phyloP scores from a whole-genome alignment of 2,888 invertebrate genomes.

The Drosophila subsilvestris region DNA sequence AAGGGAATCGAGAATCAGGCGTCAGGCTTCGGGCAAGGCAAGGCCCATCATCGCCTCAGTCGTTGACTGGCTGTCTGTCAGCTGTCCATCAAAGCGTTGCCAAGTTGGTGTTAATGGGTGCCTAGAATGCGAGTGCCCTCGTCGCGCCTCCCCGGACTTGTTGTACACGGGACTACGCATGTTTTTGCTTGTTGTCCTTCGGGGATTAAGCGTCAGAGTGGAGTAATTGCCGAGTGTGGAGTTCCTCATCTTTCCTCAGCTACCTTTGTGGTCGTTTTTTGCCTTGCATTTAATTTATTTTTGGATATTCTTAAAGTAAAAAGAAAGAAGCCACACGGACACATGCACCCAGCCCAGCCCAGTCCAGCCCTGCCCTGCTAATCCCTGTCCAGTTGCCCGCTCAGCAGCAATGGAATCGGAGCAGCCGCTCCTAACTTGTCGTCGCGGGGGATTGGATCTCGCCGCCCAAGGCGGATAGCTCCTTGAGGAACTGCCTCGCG shows the following conservation, averaged over 20 bases:
- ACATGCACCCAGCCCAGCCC: slow-evolving; percentile 32
- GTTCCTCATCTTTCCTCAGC: slow-evolving; percentile 5
- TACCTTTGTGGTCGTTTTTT: slow-evolving; percentile 40
- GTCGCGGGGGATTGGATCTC: slow-evolving; percentile 85
- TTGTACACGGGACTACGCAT: slow-evolving; percentile 72
- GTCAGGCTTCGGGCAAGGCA: slow-evolving; percentile 1
- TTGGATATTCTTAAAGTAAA: slow-evolving; percentile 76
- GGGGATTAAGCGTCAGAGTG: slow-evolving; percentile 74
- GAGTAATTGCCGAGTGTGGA: slow-evolving; percentile 67
- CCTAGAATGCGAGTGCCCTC: slow-evolving; percentile 68
- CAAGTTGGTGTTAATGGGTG: slow-evolving; percentile 77
- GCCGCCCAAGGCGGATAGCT: slow-evolving; percentile 91
- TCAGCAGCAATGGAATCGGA: slow-evolving; percentile 62
- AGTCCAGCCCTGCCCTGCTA: background rate
- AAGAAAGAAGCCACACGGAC: slow-evolving; percentile 58
- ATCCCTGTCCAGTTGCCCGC: slow-evolving; percentile 35
- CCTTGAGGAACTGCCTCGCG: slow-evolving; percentile 96
- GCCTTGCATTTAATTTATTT: slow-evolving; percentile 76
- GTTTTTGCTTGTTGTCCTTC: slow-evolving; percentile 77
- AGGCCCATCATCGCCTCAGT: slow-evolving; percentile 43
- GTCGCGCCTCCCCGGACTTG: slow-evolving; percentile 43
- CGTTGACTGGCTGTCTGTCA: slow-evolving; percentile 73
- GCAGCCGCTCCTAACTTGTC: slow-evolving; percentile 79
- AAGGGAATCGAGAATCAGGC: background rate
- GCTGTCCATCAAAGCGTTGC: slow-evolving; percentile 78